These are phyloP conservation scores for Neotoxoptera formosana DNA, from an alignment of 1,140 invertebrate species.

Conservation along the genomic window DNA sequence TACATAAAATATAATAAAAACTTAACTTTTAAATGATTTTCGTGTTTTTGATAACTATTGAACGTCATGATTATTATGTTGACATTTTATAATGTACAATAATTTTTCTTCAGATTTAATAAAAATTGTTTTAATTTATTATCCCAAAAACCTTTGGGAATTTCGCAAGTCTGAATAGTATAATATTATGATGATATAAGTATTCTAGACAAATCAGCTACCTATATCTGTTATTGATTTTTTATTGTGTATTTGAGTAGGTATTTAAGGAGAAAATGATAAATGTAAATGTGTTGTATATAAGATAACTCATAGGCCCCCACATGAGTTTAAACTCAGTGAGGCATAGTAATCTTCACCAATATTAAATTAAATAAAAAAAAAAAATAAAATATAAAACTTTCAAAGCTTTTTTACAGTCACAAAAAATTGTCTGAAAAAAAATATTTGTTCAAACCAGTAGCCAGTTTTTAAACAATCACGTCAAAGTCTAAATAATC, in stretches of 20 bases:
- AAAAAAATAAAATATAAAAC: too few relatives aligned
- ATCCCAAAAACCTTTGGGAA: not conserved
- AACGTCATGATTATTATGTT: not conserved
- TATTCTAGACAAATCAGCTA: not conserved
- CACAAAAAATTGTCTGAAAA: not conserved
- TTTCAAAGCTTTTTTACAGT: not conserved
- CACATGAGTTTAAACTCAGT: too few relatives aligned
- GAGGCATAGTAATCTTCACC: too few relatives aligned
- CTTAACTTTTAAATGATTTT: not conserved
- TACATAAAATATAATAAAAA: not conserved
- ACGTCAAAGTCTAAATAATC: not conserved
- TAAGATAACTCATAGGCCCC: too few relatives aligned
- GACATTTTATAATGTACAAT: not conserved
- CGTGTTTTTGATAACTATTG: too few relatives aligned
- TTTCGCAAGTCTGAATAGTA: not conserved
- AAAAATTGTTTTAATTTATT: not conserved
- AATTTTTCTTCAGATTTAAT: too few relatives aligned
- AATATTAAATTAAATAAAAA: too few relatives aligned
- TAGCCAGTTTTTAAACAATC: not conserved
- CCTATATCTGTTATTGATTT: too few relatives aligned
- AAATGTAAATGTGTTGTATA: too few relatives aligned
- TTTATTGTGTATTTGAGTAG: too few relatives aligned
- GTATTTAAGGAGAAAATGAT: too few relatives aligned
- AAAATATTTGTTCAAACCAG: not conserved
- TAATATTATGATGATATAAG: not conserved